phyloP scores from a whole-genome alignment of 2,888 invertebrate genomes.

The Lagria hirta region DNA sequence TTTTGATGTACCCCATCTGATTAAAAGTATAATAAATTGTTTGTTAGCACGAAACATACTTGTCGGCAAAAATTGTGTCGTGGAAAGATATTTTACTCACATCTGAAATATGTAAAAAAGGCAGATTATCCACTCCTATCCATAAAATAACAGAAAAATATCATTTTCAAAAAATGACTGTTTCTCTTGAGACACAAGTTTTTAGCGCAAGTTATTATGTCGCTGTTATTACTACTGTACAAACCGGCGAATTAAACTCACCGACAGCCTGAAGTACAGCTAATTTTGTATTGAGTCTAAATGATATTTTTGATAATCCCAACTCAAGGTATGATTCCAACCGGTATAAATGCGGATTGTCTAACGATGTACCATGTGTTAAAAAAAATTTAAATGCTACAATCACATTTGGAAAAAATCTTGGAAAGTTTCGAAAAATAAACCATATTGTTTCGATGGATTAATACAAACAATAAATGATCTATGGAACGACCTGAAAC shows the following conservation, averaged over 20 bases:
- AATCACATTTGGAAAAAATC: not conserved
- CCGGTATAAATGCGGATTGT: too few species aligned
- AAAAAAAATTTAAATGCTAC: too few species aligned
- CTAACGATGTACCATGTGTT: too few species aligned
- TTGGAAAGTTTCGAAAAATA: too few species aligned
- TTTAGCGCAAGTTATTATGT: slow-evolving; percentile 4
- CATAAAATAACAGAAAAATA: too few species aligned
- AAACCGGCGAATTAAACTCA: not conserved
- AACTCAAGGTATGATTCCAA: slow-evolving; percentile 1
- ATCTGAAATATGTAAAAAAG: too few species aligned
- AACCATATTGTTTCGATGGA: too few species aligned
- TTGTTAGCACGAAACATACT: not conserved
- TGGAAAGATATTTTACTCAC: not conserved
- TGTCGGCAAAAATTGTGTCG: not conserved
- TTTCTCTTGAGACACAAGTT: slow-evolving; percentile 7
- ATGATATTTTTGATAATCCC: slow-evolving; percentile 1
- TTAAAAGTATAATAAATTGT: slow-evolving; percentile 4
- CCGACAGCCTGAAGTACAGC: not conserved
- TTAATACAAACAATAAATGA: not conserved
- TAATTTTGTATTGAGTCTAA: not conserved
- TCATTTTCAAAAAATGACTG: slow-evolving; percentile 13
- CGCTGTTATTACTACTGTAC: not conserved
- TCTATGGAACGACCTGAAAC: too few species aligned
- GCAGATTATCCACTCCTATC: too few species aligned
- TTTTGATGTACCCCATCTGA: slow-evolving; percentile 8